Base-by-base conservation (phyloP, 2,797 vertebrate species). In the Melanogrammus aeglefinus region DNA sequence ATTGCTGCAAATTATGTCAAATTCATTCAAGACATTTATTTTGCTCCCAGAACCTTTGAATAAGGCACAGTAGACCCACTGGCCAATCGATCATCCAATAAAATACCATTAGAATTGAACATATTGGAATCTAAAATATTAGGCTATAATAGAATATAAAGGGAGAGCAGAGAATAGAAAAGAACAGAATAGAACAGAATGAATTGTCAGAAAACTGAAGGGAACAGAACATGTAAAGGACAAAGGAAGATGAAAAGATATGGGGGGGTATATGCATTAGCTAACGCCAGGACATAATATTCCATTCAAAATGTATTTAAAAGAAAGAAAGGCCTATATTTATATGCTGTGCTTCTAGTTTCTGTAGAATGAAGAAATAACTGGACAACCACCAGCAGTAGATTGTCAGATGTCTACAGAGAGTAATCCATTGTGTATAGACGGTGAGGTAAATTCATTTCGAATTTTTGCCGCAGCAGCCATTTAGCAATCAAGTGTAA, bases 401-500 rank as follows among this genome's bases (percentile, higher is more conserved):
- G 9, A 6, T 72, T 35, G 71, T 73, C 36, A 24, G 21, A 36
- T 72, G 31, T 3, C 71, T 38, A 38, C 6, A 72, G 35, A 35
- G 36, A 21, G 5, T 73, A 24, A 73, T 36, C 14, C 36, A 38
- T 39, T 8, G 27, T 35, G 5, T 74, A 38, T 38, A n/a, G 35
- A 74, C 47, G 47, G 73, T 74, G 36, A 74, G 0, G 38, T 7
- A 74, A 41, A 75, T 75, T 29, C n/a, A 39, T n/a, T 74, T 75
- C 47, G 44, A 75, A 41, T 66, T 18, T 18, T n/a, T 66, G 47
- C 35, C 14, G 13, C 33, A 63, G 33, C 12, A 24, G 21, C 79
- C 78, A 66, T 78, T 80, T 75, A 63, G 57, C n/a, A 21, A n/a
- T 78, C 70, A 79, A 82, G 80, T 78, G 57, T 21, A 24, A 81